Evolutionary conservation across 2,888 invertebrate species (phyloP), one percentile per base, ranked within the genome.

Genomic region (Ypsolopha scabrella): DNA sequence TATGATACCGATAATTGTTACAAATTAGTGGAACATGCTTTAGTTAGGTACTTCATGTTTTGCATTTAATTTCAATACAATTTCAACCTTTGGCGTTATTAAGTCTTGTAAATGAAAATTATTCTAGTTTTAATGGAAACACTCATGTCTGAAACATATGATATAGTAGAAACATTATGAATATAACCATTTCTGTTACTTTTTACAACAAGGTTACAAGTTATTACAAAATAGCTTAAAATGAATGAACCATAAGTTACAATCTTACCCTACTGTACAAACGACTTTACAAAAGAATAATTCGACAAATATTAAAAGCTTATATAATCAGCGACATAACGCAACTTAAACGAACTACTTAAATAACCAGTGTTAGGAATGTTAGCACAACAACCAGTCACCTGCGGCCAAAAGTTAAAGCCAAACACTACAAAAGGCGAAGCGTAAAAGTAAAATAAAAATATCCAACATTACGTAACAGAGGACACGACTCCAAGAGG

Each of bases 361-460:
- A 14, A 48, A 11, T 61, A 58, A 63, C 59, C 67, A 60, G 58
- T 76, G 83, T 86, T 86, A 86, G 82, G 80, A 75, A 62, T 81
- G 83, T 86, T 85, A 86, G 81, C 82, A 85, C 83, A 74, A 77
- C 65, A 70, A 70, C 82, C 82, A 80, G 79, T 78, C 76, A 78
- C 75, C 71, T 64, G 76, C 75, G 68, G 72, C 79, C 79, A 44
- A 70, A 69, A 77, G 78, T 82, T 81, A 85, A 81, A 78, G 82
- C 85, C 80, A 80, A 83, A 7, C 10, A 70, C 80, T 83, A 85
- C 83, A 81, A 34, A 80, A 83, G 80, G 80, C 85, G 75, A 86
- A 85, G 82, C 83, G 69, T 68, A 77, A 52, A 44, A 83, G 80
- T 75, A 75, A 80, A 72, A 72, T 64, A 66, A 75, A 74, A 72